Evolutionary conservation across 2,797 vertebrate species (phyloP), one percentile per base, ranked within the genome.

Genomic region (Novumbra hubbsi): DNA sequence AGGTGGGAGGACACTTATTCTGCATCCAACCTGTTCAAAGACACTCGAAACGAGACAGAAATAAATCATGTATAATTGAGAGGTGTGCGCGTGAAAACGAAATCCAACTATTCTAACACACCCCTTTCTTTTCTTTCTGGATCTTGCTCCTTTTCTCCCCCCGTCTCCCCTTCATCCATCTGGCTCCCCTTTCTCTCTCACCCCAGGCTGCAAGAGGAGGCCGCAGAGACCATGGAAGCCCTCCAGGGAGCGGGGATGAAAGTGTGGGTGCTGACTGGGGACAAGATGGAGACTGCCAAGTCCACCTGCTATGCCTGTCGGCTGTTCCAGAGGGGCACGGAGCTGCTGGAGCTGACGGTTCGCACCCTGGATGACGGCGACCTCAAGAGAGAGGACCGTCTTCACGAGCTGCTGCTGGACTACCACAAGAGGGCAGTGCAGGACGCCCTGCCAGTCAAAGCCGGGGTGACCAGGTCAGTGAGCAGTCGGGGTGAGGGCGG

Each of bases 211-310:
- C 98, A 99, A 84, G 98, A 99, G 74, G 94, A 96, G 84, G 96
- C 96, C 0, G 95, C 96, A 0, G 96, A 96, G 87, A 98, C 98
- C 0, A 98, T 99, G 72, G 96, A 98, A 82, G 95, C 97, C 45
- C 89, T 99, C 76, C 98, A 98, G 48, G 90, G 94, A 0, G 98
- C 98, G 0, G 97, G 98, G 75, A 97, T 99, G 80, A 98, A 97
- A 80, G 94, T 99, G 17, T 99, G 98, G 98, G 97, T 99, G 80
- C 93, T 99, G 72, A 99, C 98, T 0, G 98, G 98, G 0, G 98
- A 99, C 90, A 99, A 99, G 89, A 96, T 98, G 96, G 98, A 99
- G 90, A 99, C 98, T 0, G 98, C 98, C 9, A 98, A 97, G 84
- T 97, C 97, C 77, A 98, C 97, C 0, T 99, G 98, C 90, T 99